Evolutionary conservation across 2,113 vertebrate species (phyloP).

Genomic region (Clarias gariepinus): DNA sequence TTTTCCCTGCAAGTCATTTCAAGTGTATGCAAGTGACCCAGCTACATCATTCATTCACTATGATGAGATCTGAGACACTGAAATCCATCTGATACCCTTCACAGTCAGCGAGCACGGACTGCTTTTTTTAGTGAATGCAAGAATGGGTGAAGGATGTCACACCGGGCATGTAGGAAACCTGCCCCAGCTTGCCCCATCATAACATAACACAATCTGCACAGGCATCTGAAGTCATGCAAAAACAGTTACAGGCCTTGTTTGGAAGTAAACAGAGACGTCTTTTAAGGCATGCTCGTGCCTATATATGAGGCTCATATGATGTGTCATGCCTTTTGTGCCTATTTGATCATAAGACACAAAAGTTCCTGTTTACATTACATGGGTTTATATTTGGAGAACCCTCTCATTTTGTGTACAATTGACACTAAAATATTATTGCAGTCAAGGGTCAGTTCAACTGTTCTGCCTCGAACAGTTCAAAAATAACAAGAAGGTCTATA

Average conservation of each 20-base stretch:
- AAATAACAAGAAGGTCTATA: not conserved
- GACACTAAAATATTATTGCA: not conserved
- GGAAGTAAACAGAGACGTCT: not conserved
- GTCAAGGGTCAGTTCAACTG: not conserved
- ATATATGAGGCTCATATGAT: slow-evolving; percentile 17
- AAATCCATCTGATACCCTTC: slow-evolving; percentile 43
- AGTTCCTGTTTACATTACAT: not conserved
- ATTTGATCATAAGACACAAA: slow-evolving; percentile 5
- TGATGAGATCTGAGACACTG: slow-evolving; percentile 20
- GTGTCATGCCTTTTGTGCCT: not conserved
- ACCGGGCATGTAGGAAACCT: slow-evolving; percentile 35
- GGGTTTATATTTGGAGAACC: not conserved
- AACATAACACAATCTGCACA: slow-evolving; percentile 10
- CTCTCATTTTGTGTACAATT: not conserved
- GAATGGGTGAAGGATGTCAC: slow-evolving; percentile 28
- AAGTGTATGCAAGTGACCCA: not conserved
- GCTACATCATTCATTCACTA: slow-evolving; percentile 23
- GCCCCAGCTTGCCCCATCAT: slow-evolving; percentile 48
- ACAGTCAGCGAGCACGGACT: not conserved
- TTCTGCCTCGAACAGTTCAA: not conserved
- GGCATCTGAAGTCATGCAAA: slow-evolving; percentile 17
- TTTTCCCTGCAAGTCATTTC: not conserved
- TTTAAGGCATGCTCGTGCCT: not conserved
- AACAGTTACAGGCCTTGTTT: not conserved
- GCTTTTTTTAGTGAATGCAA: slow-evolving; percentile 44